A percentile compares a stretch with the other conserved stretches of the same genome.
phyloP scores from a whole-genome alignment of 1,140 invertebrate species.

The Condylostylus longicornis region DNA sequence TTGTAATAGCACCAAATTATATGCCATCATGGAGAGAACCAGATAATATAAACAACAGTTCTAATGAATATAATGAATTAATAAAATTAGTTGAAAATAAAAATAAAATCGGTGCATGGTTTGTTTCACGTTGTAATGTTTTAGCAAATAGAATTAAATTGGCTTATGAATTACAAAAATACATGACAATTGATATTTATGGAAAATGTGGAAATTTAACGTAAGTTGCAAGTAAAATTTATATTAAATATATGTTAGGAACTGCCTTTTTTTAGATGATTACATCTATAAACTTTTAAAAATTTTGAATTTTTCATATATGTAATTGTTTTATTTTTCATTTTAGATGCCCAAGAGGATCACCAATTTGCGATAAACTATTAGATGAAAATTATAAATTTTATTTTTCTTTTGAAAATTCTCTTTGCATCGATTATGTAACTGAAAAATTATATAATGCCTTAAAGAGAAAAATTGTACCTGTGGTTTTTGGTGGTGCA shows the following conservation, averaged over 20 bases:
- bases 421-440: slow-evolving; percentile 38
- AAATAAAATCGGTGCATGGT: slow-evolving; percentile 39
- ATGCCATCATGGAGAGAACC: slow-evolving; percentile 15
- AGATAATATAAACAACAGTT: not conserved
- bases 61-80: slow-evolving; percentile 13
- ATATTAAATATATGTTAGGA: not conserved
- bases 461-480: slow-evolving; percentile 33
- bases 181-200: slow-evolving; percentile 48
- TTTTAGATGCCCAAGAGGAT: slow-evolving; percentile 22
- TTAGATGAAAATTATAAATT: slow-evolving; percentile 41
- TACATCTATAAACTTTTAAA: not conserved
- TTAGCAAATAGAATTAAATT: slow-evolving; percentile 37
- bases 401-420: slow-evolving; percentile 49
- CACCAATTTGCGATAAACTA: slow-evolving; percentile 29
- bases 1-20: slow-evolving; percentile 16
- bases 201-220: slow-evolving; percentile 39
- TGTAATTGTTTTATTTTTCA: slow-evolving; percentile 9
- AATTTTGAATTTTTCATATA: not conserved
- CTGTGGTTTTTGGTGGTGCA: slow-evolving; percentile 40
- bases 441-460: slow-evolving; percentile 42
- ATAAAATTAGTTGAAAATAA: slow-evolving; percentile 28
- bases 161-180: slow-evolving; percentile 37
- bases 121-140: slow-evolving; percentile 44
- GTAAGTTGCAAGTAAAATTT: slow-evolving; percentile 12
- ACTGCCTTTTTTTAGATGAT: not conserved